Evolutionary conservation across 2,113 vertebrate species (phyloP).

Genomic region (Lasiurus borealis): DNA sequence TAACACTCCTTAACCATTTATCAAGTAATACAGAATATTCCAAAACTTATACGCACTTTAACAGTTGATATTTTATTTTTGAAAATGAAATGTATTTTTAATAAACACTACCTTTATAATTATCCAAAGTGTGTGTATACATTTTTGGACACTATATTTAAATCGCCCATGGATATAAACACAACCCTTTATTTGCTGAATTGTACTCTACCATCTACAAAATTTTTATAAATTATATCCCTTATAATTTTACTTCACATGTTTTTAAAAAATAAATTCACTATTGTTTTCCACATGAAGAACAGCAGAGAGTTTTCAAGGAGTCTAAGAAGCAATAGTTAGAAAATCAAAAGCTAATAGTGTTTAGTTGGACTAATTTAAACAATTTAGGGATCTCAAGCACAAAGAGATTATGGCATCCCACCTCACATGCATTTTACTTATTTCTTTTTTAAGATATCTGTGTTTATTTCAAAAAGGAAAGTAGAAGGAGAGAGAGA

Average conservation of each 20-base stretch:
- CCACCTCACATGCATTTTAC: background rate
- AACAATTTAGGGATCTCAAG: background rate
- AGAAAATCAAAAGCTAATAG: background rate
- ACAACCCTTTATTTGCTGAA: background rate
- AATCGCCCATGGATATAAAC: background rate
- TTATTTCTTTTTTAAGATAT: background rate
- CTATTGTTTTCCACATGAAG: background rate
- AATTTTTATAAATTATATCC: background rate
- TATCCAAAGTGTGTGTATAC: too few relatives aligned
- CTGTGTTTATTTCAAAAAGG: background rate
- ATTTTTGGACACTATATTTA: background rate
- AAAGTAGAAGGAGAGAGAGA: too few relatives aligned
- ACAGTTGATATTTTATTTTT: too few relatives aligned
- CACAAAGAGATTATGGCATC: background rate
- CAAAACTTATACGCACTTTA: too few relatives aligned
- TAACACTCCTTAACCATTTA: background rate
- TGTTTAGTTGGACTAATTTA: background rate
- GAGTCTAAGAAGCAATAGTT: background rate
- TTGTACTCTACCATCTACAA: background rate
- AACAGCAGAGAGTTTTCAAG: background rate
- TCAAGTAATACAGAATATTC: background rate
- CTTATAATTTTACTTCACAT: slow-evolving; percentile 23
- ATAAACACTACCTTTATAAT: too few relatives aligned
- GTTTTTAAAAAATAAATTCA: slow-evolving; percentile 3
- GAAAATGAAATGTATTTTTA: too few relatives aligned